Evolutionary conservation across 2,113 vertebrate species (phyloP).

Genomic region (Microtus pennsylvanicus): DNA sequence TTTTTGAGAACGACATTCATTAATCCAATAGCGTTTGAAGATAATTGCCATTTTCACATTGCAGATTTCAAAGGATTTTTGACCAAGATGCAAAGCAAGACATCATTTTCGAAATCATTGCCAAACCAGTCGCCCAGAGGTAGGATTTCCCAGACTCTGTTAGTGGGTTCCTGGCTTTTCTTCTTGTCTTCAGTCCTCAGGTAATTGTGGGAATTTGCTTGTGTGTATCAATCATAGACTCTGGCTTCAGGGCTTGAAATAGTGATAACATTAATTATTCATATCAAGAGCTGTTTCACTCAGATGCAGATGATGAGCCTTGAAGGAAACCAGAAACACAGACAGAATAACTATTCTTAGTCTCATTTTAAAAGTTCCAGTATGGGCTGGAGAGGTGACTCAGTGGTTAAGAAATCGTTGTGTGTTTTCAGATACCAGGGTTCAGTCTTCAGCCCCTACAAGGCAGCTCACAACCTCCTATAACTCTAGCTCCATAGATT

Average conservation of each 20-base stretch:
- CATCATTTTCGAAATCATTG: constrained; percentile 93
- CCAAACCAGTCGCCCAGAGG: constrained; percentile 97
- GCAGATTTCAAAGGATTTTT: constrained; percentile 97
- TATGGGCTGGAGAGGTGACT: not conserved
- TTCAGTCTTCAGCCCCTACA: not conserved
- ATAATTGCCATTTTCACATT: constrained; percentile 83
- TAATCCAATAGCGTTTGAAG: constrained; percentile 83
- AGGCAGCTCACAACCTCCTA: too few relatives aligned
- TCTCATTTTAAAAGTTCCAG: not conserved
- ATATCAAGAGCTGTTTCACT: not conserved
- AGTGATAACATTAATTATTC: not conserved
- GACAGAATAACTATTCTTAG: not conserved
- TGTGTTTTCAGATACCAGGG: not conserved
- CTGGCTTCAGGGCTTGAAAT: not conserved
- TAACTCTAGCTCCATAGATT: not conserved
- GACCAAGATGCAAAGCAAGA: constrained; percentile 95
- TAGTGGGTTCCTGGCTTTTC: constrained; percentile 56
- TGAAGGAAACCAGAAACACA: not conserved
- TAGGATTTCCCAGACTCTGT: constrained; percentile 84
- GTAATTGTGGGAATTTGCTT: not conserved
- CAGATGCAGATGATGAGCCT: constrained; percentile 8
- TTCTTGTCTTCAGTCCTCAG: constrained; percentile 45
- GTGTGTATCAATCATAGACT: not conserved
- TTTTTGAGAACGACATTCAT: constrained; percentile 76
- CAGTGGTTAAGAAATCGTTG: not conserved